These are phyloP conservation scores for Aurelia aurita complex sp. Pacific DNA, from an alignment of 30 jellyfish, hydroid and myxozoan species.

Conservation along the genomic window DNA sequence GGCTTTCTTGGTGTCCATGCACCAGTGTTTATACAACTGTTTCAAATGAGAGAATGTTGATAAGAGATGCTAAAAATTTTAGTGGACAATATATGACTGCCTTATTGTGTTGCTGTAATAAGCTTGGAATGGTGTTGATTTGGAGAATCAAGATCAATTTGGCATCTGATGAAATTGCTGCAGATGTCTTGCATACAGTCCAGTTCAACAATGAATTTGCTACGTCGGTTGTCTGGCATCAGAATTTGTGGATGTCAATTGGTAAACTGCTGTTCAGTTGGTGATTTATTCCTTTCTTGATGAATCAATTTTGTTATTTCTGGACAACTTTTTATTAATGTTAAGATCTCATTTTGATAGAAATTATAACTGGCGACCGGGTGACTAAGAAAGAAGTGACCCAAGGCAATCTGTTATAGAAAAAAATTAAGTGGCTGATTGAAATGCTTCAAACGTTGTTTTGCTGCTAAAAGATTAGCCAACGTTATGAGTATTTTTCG, in stretches of 20 bases:
- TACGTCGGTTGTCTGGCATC: slow-evolving; percentile 44
- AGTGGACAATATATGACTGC: neutral
- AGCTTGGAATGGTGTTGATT: slow-evolving; percentile 51
- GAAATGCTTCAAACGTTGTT: no score
- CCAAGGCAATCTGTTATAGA: no score
- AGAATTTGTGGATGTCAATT: slow-evolving; percentile 17
- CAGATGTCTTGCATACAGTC: slow-evolving; percentile 16
- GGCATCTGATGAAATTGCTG: neutral
- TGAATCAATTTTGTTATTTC: no score
- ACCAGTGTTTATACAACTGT: neutral
- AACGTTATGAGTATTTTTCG: no score
- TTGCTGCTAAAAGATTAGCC: no score
- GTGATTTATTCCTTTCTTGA: no score
- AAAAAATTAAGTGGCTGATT: no score
- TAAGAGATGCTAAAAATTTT: neutral
- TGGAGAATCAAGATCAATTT: slow-evolving; percentile 25
- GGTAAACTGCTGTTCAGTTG: slow-evolving; percentile 4
- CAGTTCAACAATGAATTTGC: slow-evolving; percentile 17
- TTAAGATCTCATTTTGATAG: no score
- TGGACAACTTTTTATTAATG: no score
- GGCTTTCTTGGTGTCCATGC: slow-evolving; percentile 53
- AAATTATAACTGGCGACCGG: no score
- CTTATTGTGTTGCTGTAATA: slow-evolving; percentile 49
- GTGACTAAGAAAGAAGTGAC: no score
- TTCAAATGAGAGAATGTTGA: neutral